These are phyloP conservation scores for Automeris io DNA, from an alignment of 2,888 invertebrate genomes.

Conservation along the genomic window DNA sequence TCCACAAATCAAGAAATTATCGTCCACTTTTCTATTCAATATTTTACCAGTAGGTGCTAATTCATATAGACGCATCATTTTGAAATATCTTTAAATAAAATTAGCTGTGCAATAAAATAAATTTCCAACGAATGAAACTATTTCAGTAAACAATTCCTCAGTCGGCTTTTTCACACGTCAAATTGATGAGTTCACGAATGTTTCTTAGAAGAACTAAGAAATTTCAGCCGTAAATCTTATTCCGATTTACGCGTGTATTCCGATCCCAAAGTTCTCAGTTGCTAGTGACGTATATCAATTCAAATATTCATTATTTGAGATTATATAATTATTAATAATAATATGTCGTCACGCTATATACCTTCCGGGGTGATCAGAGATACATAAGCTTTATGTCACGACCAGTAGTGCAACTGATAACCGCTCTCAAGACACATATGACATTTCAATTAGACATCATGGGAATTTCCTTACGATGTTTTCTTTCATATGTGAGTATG, in stretches of 20 bases:
- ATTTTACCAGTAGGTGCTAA: too few relatives aligned
- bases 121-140: slow-evolving; percentile 13
- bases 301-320: background rate
- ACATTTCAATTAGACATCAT: too few relatives aligned
- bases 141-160: slow-evolving; percentile 19
- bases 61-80: background rate
- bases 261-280: slow-evolving; percentile 5
- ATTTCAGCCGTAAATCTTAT: slow-evolving; percentile 21
- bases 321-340: too few relatives aligned
- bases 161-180: slow-evolving; percentile 18
- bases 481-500: too few relatives aligned
- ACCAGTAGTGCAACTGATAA: too few relatives aligned
- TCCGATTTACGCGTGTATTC: slow-evolving; percentile 16
- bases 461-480: too few relatives aligned
- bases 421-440: too few relatives aligned
- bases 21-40: too few relatives aligned
- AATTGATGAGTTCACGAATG: slow-evolving; percentile 18
- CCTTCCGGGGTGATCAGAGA: too few relatives aligned
- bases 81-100: slow-evolving; percentile 5
- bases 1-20: too few relatives aligned
- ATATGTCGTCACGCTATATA: too few relatives aligned
- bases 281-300: slow-evolving; percentile 2
- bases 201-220: slow-evolving; percentile 16
- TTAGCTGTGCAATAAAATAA: slow-evolving; percentile 6
- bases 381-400: too few relatives aligned